Evolutionary conservation across 2,797 vertebrate genomes (phyloP).

Genomic region (Presbytis comata): DNA sequence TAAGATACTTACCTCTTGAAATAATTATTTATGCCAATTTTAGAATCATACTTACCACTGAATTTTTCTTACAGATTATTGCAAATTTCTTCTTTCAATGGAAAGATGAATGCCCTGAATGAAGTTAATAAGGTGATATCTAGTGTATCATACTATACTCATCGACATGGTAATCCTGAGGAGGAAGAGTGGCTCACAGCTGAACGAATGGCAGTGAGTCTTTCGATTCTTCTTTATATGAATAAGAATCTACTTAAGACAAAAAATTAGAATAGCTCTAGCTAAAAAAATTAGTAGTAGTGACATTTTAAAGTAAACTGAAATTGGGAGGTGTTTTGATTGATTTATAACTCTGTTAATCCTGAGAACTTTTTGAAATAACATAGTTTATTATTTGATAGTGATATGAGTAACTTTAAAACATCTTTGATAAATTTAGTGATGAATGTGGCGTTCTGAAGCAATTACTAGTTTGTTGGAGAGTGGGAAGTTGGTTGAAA

Average conservation of each 20-base stretch:
- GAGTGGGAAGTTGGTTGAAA: background rate
- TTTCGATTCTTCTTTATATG: conserved; percentile 30
- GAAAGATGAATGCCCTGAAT: conserved; percentile 99
- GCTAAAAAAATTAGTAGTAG: background rate
- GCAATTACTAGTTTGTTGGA: background rate
- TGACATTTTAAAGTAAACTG: conserved; percentile 27
- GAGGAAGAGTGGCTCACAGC: conserved; percentile 99
- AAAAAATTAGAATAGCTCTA: background rate
- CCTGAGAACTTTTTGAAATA: background rate
- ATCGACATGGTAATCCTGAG: conserved; percentile 97
- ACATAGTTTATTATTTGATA: background rate
- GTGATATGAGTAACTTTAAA: background rate
- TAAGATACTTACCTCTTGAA: conserved; percentile 82
- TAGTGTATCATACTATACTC: conserved; percentile 99
- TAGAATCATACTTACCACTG: conserved; percentile 58
- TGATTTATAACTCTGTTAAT: background rate
- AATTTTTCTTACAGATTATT: conserved; percentile 92
- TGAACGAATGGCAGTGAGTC: conserved; percentile 98
- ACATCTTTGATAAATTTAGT: background rate
- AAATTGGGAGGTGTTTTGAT: background rate
- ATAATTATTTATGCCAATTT: background rate
- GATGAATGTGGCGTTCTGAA: background rate
- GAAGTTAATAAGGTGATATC: conserved; percentile 99
- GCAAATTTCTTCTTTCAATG: conserved; percentile 99
- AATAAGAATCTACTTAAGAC: background rate